Conservation (phyloP, 1,140 invertebrate genomes). For the Zophobas atratus region DNA sequence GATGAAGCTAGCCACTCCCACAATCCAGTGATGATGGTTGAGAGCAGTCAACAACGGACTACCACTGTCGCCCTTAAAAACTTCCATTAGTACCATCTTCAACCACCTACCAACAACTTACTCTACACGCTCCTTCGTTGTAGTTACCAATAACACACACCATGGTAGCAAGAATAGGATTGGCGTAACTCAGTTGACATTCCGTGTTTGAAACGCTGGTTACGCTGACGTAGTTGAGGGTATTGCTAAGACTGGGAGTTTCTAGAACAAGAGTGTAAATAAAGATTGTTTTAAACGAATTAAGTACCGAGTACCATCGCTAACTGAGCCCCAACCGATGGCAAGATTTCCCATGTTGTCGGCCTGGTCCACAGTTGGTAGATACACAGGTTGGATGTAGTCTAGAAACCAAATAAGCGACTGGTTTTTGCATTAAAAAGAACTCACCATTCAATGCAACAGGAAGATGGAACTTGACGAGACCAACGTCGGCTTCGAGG, state of each 20-base stretch:
- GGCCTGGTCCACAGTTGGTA: conserved; percentile 8
- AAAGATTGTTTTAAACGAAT: neutral
- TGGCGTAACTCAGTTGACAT: conserved; percentile 20
- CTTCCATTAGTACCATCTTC: neutral
- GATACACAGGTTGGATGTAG: conserved; percentile 23
- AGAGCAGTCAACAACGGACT: conserved; percentile 68
- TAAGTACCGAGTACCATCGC: conserved; percentile 19
- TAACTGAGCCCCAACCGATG: conserved; percentile 14
- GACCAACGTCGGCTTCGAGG: conserved; percentile 11
- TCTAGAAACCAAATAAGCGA: conserved; percentile 9
- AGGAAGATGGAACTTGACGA: conserved; percentile 25
- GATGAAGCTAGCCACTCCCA: conserved; percentile 48
- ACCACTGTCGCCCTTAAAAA: conserved; percentile 70
- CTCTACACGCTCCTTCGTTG: conserved; percentile 56
- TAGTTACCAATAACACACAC: conserved; percentile 42
- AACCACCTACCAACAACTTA: conserved; percentile 28
- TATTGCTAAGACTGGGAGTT: conserved; percentile 7
- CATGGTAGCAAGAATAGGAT: conserved; percentile 14
- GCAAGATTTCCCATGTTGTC: neutral
- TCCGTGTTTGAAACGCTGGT: conserved; percentile 24
- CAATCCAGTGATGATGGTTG: conserved; percentile 55
- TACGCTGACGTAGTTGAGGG: conserved; percentile 29
- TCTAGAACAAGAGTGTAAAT: conserved; percentile 11
- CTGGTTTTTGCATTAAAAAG: neutral
- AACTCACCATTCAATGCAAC: conserved; percentile 6